A percentile compares a stretch with the other conserved stretches of the same genome.
phyloP scores from a whole-genome alignment of 2,888 invertebrate species.

The Pinctada fucata region DNA sequence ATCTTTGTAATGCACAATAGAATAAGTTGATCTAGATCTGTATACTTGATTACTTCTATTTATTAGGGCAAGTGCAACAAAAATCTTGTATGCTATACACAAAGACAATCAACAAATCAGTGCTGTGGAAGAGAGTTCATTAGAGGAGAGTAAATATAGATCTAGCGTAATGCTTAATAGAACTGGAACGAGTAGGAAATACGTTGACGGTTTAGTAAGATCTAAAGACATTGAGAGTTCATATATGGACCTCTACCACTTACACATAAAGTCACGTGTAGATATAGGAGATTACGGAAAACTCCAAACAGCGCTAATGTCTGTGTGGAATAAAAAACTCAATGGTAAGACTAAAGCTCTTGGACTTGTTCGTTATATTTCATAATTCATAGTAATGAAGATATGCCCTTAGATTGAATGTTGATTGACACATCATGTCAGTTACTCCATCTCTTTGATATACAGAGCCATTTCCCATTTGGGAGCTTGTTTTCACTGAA shows the following conservation, averaged over 20 bases:
- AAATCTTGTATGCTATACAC: constrained; percentile 2
- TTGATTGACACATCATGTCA: neutral
- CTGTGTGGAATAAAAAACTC: constrained; percentile 43
- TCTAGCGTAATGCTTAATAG: neutral
- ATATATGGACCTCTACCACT: constrained; percentile 42
- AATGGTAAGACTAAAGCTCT: constrained; percentile 7
- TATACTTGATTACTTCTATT: neutral
- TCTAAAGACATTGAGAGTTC: constrained; percentile 5
- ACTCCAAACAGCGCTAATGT: constrained; percentile 35
- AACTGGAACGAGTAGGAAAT: neutral
- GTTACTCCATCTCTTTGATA: neutral
- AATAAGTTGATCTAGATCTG: too few relatives aligned
- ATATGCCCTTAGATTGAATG: too few relatives aligned
- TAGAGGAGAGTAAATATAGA: neutral
- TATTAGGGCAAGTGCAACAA: neutral
- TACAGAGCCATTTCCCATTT: too few relatives aligned
- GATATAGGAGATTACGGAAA: constrained; percentile 20
- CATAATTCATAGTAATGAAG: too few relatives aligned
- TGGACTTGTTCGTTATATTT: neutral
- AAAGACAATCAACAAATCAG: neutral
- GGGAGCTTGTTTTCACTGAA: neutral
- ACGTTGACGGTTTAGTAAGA: neutral
- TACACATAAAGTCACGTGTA: constrained; percentile 37
- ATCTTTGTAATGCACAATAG: too few relatives aligned
- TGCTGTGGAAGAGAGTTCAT: neutral